phyloP scores from a whole-genome alignment of 2,113 vertebrate genomes.

The Osmerus mordax region DNA sequence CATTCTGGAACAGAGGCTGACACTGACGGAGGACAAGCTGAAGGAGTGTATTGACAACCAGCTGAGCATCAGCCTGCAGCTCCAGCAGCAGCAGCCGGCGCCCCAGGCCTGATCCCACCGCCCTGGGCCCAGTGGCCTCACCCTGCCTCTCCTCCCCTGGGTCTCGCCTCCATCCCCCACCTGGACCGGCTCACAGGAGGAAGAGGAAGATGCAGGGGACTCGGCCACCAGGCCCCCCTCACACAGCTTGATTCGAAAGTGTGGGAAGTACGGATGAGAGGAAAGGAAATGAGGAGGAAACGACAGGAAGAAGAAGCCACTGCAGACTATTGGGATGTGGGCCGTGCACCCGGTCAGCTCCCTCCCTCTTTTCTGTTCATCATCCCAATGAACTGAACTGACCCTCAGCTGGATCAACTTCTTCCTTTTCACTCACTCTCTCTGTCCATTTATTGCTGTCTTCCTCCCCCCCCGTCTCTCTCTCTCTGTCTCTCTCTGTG shows the following conservation, averaged over 20 bases:
- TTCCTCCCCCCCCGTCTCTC: slow-evolving; percentile 3
- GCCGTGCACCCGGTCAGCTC: too few relatives aligned
- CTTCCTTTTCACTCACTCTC: slow-evolving; percentile 4
- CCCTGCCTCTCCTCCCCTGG: too few relatives aligned
- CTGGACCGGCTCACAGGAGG: too few relatives aligned
- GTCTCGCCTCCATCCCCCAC: too few relatives aligned
- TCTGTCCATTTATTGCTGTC: slow-evolving; percentile 13
- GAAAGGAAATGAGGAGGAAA: too few relatives aligned
- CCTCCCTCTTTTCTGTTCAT: background rate
- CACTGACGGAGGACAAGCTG: slow-evolving; percentile 91
- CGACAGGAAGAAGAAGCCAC: too few relatives aligned
- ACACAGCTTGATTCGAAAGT: too few relatives aligned
- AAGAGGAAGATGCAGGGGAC: too few relatives aligned
- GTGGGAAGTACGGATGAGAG: too few relatives aligned
- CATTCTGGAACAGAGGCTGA: slow-evolving; percentile 85
- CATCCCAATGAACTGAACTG: background rate
- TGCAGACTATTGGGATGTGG: too few relatives aligned
- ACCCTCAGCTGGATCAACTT: background rate
- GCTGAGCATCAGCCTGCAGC: slow-evolving; percentile 76
- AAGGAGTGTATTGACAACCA: slow-evolving; percentile 92
- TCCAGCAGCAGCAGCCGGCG: slow-evolving; percentile 30
- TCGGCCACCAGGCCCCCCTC: too few relatives aligned
- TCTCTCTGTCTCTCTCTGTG: background rate
- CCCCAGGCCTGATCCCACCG: background rate
- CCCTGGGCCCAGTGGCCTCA: too few relatives aligned